Evolutionary conservation across 1,140 invertebrate genomes (phyloP), one percentile per base, ranked within the genome.

Genomic region (Plutomurus gul): DNA sequence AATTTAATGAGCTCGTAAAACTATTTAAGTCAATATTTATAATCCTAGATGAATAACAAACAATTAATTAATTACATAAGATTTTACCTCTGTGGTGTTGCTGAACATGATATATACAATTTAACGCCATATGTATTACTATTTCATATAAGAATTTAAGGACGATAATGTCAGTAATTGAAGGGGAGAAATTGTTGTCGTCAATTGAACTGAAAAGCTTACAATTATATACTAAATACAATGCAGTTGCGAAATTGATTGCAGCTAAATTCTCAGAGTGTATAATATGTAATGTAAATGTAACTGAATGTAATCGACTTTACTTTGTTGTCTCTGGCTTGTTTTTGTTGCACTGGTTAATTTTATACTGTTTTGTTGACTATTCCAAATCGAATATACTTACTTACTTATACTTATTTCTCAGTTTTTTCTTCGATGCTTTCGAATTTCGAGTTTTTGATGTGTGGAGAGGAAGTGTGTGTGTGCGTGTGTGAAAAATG

Each of bases 21-120:
- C 56, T 30, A 65, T 65, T 51, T 65, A 65, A 65, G 56, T 65
- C 56, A 65, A 65, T 65, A 65, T 65, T 65, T 65, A 65, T 65
- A 65, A 65, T n/a, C 4, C 27, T 16, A 51, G 13, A n/a, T 65
- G 5, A 25, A 65, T 65, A 33, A 33, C n/a, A n/a, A n/a, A 60
- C 27, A n/a, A 60, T 60, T 27, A 60, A 65, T 56, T 27, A 56
- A 10, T 27, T 25, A 27, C 1, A 33, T 60, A 4, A 3, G 5
- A 8, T 33, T n/a, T 13, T n/a, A 65, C 20, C 27, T n/a, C 16
- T 65, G 27, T 49, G 30, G 27, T 65, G 16, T 65, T 36, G 13
- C 27, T 65, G 30, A 56, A 22, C 47, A 51, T 51, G 25, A 4
- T 49, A 7, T 0, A 49, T 49, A 16, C 4, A 47, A 20, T 47